Evolutionary conservation across 1,140 invertebrate genomes (phyloP).

Genomic region (Homarus americanus): DNA sequence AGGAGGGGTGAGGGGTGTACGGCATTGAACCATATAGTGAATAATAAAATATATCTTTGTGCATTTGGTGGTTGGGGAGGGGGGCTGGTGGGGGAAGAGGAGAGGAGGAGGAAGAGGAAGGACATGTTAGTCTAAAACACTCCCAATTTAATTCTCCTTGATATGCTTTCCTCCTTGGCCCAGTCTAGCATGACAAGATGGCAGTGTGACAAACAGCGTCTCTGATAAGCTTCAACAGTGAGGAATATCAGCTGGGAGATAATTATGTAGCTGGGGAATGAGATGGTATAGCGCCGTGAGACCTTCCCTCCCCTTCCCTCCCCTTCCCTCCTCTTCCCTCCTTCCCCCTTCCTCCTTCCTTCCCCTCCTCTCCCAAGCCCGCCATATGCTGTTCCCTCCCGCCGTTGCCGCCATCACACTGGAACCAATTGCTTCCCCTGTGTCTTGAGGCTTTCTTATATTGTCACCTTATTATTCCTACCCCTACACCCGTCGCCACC

Average conservation of each 20-base stretch:
- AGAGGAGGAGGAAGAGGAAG: not conserved
- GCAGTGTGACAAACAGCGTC: too few relatives aligned
- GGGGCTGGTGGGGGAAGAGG: not conserved
- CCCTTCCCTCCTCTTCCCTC: too few relatives aligned
- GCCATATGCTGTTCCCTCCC: constrained; percentile 15
- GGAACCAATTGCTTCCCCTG: not conserved
- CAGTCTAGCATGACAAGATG: too few relatives aligned
- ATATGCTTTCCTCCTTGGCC: not conserved
- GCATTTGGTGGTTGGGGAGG: constrained; percentile 23
- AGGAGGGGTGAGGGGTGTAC: not conserved
- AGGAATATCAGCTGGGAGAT: not conserved
- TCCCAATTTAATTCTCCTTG: constrained; percentile 4
- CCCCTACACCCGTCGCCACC: too few relatives aligned
- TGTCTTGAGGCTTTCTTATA: too few relatives aligned
- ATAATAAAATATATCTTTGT: not conserved
- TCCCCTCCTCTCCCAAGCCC: not conserved
- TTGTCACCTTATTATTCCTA: too few relatives aligned
- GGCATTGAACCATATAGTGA: not conserved
- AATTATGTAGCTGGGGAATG: not conserved
- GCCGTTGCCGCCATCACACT: not conserved
- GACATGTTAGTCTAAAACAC: not conserved
- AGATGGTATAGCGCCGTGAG: not conserved
- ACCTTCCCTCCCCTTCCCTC: not conserved
- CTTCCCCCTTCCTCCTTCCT: too few relatives aligned
- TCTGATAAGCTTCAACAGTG: too few relatives aligned